Conservation (phyloP, 1,140 invertebrate species). For the Asbolus verrucosus region DNA sequence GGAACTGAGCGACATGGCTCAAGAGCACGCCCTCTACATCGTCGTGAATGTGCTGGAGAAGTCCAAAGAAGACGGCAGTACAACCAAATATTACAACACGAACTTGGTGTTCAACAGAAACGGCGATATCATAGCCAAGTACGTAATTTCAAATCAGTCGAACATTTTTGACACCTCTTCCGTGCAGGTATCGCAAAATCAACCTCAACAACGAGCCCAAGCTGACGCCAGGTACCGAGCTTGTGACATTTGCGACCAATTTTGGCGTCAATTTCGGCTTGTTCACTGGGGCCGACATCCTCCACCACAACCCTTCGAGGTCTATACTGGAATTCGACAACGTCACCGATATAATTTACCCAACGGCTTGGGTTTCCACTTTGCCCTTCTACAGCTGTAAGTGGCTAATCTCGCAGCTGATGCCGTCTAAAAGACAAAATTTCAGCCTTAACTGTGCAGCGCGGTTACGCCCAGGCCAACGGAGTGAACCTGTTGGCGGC, state of each 20-base stretch:
- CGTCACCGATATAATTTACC: conserved; percentile 77
- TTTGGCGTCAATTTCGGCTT: conserved; percentile 87
- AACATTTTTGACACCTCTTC: conserved; percentile 29
- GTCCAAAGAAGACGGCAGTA: conserved; percentile 55
- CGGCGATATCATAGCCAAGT: conserved; percentile 25
- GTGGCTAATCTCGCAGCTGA: neutral
- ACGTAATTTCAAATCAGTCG: conserved; percentile 55
- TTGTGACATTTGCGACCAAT: conserved; percentile 78
- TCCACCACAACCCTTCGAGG: conserved; percentile 69
- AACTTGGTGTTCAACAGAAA: conserved; percentile 72
- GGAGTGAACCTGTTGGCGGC: conserved; percentile 69
- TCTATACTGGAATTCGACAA: conserved; percentile 67
- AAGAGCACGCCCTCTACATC: conserved; percentile 69
- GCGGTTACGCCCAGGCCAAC: conserved; percentile 68
- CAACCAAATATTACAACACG: conserved; percentile 75
- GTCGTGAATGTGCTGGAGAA: conserved; percentile 80
- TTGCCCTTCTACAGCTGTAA: conserved; percentile 77
- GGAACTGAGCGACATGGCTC: conserved; percentile 59
- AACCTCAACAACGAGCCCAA: conserved; percentile 70
- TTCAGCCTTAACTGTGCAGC: conserved; percentile 66
- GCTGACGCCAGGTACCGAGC: conserved; percentile 67
- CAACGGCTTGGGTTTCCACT: conserved; percentile 81
- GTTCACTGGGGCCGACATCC: conserved; percentile 82
- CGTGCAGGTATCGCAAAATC: conserved; percentile 76
- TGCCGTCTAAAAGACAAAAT: conserved; percentile 47